Base-by-base conservation (phyloP, 2,888 invertebrate genomes). In the Germaria angustata region DNA sequence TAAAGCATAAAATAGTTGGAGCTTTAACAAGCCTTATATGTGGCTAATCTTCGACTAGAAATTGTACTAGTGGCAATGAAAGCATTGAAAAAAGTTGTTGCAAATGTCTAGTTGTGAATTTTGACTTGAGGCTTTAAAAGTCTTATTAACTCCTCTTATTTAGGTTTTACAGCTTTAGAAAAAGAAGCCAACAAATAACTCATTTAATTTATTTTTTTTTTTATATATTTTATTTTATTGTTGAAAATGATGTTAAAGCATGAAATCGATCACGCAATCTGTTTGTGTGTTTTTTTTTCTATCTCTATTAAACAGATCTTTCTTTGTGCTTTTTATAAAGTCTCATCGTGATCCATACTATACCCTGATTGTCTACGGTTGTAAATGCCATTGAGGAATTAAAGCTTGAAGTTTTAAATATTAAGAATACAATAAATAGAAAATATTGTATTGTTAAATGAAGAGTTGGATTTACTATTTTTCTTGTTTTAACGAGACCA, bases 221-320 rank as follows among this genome's bases (percentile, higher is more conserved):
- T 39, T n/a, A n/a, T 61, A n/a, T n/a, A n/a, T 71, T 69, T 53
- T 24, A 57, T 53, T 61, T 69, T 49, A 72, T 41, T 78, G 39
- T 61, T 75, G 72, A 78, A 73, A 78, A 78, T 75, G 59, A 59
- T 69, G 78, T 68, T 79, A 66, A 82, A 65, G 75, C 82, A 82
- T 79, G 82, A 82, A 82, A 79, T 82, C 71, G 79, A 82, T 82
- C 82, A 82, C 82, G 82, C 82, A 79, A 81, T 77, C 61, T 55
- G 41, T 66, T 63, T 63, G 13, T 41, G 5, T 17, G 2, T 6
- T 39, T 41, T 34, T 20, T 53, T 22, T 20, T 39, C 4, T 41
- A 24, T 15, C 46, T 34, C 36, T 22, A 32, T 32, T 57, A 5
- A 71, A 59, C 51, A 79, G 49, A 28, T 28, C 28, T 28, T 46